phyloP scores from a whole-genome alignment of 1,140 invertebrate genomes.

The Caenorhabditis remanei region DNA sequence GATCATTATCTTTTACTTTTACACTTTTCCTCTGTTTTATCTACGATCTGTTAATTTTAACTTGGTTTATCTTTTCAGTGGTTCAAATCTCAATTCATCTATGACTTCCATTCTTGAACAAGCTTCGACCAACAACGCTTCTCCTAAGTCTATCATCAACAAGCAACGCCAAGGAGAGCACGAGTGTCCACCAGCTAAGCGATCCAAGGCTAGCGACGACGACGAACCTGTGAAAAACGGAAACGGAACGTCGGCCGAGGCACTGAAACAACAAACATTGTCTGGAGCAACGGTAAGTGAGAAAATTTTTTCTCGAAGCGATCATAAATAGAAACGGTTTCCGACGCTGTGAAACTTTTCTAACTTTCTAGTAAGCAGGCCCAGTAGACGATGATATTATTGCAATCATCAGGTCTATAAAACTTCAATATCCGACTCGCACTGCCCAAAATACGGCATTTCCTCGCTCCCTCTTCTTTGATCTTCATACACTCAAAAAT shows the following conservation, averaged over 20 bases:
- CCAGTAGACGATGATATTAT: too few species aligned
- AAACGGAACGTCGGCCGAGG: background rate
- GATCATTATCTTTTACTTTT: background rate
- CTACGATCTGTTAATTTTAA: background rate
- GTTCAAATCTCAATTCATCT: background rate
- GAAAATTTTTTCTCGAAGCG: too few species aligned
- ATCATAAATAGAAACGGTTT: too few species aligned
- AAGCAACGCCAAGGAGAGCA: slow-evolving; percentile 33
- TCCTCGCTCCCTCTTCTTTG: background rate
- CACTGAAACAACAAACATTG: background rate
- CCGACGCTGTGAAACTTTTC: too few species aligned
- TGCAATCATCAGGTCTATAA: too few species aligned
- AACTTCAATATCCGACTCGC: too few species aligned
- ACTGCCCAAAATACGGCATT: too few species aligned
- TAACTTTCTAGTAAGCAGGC: too few species aligned
- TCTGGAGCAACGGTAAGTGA: slow-evolving; percentile 10
- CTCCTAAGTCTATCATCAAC: background rate
- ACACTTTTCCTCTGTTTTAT: background rate
- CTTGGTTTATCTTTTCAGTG: slow-evolving; percentile 2
- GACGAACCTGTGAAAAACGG: background rate
- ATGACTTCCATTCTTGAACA: slow-evolving; percentile 48
- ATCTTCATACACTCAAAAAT: background rate
- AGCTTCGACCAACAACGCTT: slow-evolving; percentile 7
- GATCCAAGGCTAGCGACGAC: slow-evolving; percentile 1
- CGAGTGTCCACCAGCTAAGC: slow-evolving; percentile 20